Conservation (phyloP, 2,888 invertebrate species). For the Lasioglossum calceatum region DNA sequence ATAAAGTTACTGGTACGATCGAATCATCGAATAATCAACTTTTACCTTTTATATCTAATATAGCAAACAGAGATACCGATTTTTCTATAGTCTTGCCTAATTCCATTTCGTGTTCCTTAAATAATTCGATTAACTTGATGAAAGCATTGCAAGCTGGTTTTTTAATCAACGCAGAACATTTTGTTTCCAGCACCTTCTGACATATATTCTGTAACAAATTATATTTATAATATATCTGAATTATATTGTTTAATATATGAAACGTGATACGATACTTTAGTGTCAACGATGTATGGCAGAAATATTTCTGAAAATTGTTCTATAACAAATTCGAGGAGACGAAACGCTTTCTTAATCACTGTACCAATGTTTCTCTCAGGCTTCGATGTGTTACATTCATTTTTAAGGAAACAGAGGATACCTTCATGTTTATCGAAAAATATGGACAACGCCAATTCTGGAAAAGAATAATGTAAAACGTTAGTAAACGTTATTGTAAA, state of each 20-base stretch:
- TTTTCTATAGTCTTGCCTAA: slow-evolving; percentile 56
- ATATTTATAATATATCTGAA: background rate
- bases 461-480: background rate
- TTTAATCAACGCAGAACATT: slow-evolving; percentile 58
- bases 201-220: slow-evolving; percentile 71
- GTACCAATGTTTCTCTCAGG: slow-evolving; percentile 55
- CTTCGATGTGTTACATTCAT: slow-evolving; percentile 45
- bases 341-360: slow-evolving; percentile 66
- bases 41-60: slow-evolving; percentile 65
- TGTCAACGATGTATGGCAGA: slow-evolving; percentile 59
- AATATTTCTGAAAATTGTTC: slow-evolving; percentile 69
- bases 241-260: slow-evolving; percentile 16
- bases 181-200: slow-evolving; percentile 61
- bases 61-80: slow-evolving; percentile 58
- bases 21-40: background rate
- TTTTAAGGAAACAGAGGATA: slow-evolving; percentile 68
- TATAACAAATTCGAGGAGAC: slow-evolving; percentile 70
- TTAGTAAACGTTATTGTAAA: slow-evolving; percentile 1
- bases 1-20: background rate
- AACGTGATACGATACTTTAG: slow-evolving; percentile 60
- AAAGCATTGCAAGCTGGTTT: slow-evolving; percentile 71
- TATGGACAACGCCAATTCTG: slow-evolving; percentile 65
- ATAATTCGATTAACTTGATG: slow-evolving; percentile 71
- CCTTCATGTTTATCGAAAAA: slow-evolving; percentile 65
- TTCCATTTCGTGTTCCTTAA: slow-evolving; percentile 62